Evolutionary conservation across 2,113 vertebrate genomes (phyloP).

Genomic region (Hyaena hyaena): DNA sequence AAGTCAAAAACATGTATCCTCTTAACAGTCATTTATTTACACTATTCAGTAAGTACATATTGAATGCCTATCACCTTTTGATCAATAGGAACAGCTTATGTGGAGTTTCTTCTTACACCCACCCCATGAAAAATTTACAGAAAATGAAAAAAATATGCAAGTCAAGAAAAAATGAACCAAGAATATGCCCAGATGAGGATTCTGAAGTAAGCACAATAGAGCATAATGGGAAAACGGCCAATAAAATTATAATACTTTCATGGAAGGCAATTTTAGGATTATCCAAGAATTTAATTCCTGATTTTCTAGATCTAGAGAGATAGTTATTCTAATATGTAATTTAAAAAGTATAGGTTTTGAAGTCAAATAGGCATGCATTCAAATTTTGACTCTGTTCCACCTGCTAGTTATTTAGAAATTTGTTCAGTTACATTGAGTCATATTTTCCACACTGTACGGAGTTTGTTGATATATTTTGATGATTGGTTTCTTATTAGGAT

Average conservation of each 20-base stretch:
- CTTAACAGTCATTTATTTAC: background rate
- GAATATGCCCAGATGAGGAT: background rate
- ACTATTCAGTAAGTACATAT: background rate
- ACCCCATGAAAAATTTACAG: background rate
- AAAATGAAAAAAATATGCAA: slow-evolving; percentile 9
- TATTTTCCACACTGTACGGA: background rate
- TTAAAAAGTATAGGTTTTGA: background rate
- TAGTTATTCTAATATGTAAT: background rate
- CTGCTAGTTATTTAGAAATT: background rate
- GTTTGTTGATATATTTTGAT: slow-evolving; percentile 2
- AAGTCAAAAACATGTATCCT: background rate
- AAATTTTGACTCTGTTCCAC: background rate
- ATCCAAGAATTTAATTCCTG: background rate
- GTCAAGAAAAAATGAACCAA: background rate
- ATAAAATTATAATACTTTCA: background rate
- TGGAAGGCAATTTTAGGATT: background rate
- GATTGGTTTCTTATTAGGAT: background rate
- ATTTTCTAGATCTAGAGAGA: background rate
- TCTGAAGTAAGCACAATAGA: background rate
- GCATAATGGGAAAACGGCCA: background rate
- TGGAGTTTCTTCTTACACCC: background rate
- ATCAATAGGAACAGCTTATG: background rate
- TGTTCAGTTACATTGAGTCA: background rate
- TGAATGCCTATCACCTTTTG: background rate
- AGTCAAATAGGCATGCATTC: background rate